Base-by-base conservation (phyloP, 2,888 invertebrate species). In the Cheilosia urbana region DNA sequence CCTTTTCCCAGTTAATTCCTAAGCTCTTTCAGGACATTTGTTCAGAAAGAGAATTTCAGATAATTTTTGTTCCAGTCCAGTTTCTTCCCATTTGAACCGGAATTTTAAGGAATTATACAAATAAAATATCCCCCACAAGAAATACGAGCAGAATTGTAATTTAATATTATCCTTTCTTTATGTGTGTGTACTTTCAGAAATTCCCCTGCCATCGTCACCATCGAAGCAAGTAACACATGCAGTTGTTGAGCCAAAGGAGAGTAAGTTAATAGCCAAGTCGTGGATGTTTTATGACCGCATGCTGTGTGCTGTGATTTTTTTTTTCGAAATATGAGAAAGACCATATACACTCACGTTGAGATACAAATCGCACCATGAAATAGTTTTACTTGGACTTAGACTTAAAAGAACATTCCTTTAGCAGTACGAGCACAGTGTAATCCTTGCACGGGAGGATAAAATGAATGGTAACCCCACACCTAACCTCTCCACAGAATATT, bases 131-230 rank as follows among this genome's bases (percentile, higher is more conserved):
- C 53, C n/a, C 34, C 24, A 9, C 37, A 21, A 69, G 57, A 75
- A 24, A 65, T 72, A 73, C 49, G 49, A 63, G 21, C 24, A 60
- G 53, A 75, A 66, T 80, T 63, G 76, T 77, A 34, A 76, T 84
- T 69, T 85, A 81, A 85, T 85, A 57, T 51, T 72, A 84, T 69
- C 68, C 71, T 66, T 69, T 57, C 21, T 63, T 68, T 63, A 21
- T 42, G 65, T 58, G 42, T 58, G 49, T 88, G 88, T 91, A 89
- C 81, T 94, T 94, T 87, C 94, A 97, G 97, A 97, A 94, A 97
- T 97, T 91, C 97, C 96, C 71, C 95, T 96, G 94, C 97, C 97
- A 78, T 97, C 97, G 83, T 95, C 96, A 78, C 96, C 97, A 87
- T 97, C 83, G 95, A 96, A 93, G 95, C 96, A 87, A 96, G 91